A percentile compares a stretch with the other conserved stretches of the same genome.
phyloP scores from a whole-genome alignment of 2,113 vertebrate genomes.

The Gambusia holbrooki region DNA sequence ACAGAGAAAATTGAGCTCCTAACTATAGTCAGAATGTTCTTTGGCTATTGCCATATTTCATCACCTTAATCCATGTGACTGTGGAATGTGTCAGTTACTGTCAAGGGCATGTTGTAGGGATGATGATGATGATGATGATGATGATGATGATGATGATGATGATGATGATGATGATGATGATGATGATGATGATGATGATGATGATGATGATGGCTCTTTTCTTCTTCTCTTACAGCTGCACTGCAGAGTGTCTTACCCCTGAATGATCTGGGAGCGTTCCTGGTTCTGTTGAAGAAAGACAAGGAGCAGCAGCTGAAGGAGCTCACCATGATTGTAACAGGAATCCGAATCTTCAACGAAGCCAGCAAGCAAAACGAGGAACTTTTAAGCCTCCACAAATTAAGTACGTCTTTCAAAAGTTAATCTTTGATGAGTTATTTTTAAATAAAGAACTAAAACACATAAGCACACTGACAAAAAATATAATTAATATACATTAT shows the following conservation, averaged over 20 bases:
- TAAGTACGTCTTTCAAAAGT: constrained; percentile 39
- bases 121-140: background rate
- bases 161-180: background rate
- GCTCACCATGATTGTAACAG: constrained; percentile 86
- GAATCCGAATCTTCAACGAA: constrained; percentile 91
- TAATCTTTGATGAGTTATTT: too few relatives aligned
- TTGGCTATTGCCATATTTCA: too few relatives aligned
- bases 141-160: background rate
- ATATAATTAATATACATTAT: too few relatives aligned
- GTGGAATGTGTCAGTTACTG: background rate
- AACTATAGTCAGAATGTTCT: too few relatives aligned
- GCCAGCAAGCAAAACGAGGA: constrained; percentile 80
- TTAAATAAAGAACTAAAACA: too few relatives aligned
- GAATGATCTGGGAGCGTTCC: constrained; percentile 84
- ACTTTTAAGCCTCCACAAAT: constrained; percentile 74
- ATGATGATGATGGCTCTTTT: background rate
- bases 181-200: background rate
- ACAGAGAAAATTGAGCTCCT: too few relatives aligned
- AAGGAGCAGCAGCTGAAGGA: constrained; percentile 89
- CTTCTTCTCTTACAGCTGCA: constrained; percentile 80
- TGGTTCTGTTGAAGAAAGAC: constrained; percentile 83
- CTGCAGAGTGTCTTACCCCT: constrained; percentile 91
- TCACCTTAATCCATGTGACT: too few relatives aligned
- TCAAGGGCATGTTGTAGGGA: background rate
- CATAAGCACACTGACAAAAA: too few relatives aligned